Base-by-base conservation (phyloP, 2,113 vertebrate species). In the Centropus bengalensis region DNA sequence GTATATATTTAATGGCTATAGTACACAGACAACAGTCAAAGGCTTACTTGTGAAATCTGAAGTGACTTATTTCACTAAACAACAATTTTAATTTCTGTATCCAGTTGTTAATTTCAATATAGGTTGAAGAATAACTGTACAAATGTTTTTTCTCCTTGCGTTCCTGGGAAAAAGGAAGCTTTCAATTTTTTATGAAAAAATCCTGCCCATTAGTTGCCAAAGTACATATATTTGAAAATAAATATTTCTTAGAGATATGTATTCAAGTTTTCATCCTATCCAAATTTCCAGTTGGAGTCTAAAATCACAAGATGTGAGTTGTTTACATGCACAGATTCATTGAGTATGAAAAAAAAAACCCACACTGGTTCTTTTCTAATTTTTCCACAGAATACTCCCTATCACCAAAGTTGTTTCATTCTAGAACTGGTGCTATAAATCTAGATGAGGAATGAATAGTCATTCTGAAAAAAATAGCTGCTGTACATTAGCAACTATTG, bases 231-330 rank as follows among this genome's bases (percentile, higher is more conserved):
- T 52, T 51, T 76, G 21, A 14, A 86, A 91, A 8, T 5, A 14
- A 63, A 38, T 24, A 40, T 20, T 64, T 17, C 9, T 71, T 32
- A 32, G 7, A 74, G 14, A 6, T 49, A 36, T 8, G 1, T 60
- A 27, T 58, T 64, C 19, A 51, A 5, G 28, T 28, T 19, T 36
- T 82, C 81, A 19, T 44, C 4, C 1, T 32, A 62, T 32, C 23
- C 9, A 38, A 42, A 27, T 60, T 28, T 89, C 19, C 40, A 77
- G 5, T 1, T 8, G 7, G 20, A 77, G 7, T 49, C 33, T 56
- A 30, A 74, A 89, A 87, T 44, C 0, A 15, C 8, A 56, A 0
- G 0, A 21, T 77, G 81, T 60, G 6, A 84, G 28, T 69, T 28
- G 26, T 59, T 68, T 68, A 5, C 27, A 40, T 40, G 23, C 24